Conservation (phyloP, 2,888 invertebrate species). For the Sarcophaga variegata region DNA sequence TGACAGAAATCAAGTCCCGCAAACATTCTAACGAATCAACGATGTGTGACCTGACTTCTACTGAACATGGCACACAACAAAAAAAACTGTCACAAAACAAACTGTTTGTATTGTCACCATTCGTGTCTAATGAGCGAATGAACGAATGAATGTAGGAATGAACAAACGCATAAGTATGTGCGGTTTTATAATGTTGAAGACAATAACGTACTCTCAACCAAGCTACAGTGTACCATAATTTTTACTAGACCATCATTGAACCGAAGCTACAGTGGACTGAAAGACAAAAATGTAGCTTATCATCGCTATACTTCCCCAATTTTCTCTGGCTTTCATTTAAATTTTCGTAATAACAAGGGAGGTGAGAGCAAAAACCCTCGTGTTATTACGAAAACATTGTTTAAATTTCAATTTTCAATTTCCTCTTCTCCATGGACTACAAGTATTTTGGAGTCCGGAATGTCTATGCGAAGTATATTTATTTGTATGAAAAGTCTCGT, state of each 20-base stretch:
- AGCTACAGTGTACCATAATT: neutral
- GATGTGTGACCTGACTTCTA: conserved; percentile 39
- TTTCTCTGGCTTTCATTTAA: no score
- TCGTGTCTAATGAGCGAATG: conserved; percentile 3
- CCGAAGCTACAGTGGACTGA: no score
- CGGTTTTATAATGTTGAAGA: conserved; percentile 31
- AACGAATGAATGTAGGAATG: neutral
- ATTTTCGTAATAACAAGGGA: no score
- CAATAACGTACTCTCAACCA: neutral
- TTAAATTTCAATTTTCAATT: no score
- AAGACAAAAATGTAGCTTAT: no score
- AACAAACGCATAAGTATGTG: neutral
- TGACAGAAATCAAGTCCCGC: conserved; percentile 33
- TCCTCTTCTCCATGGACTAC: no score
- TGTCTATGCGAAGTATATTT: no score
- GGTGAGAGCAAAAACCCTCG: no score
- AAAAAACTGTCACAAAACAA: conserved; percentile 29
- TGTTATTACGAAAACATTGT: no score
- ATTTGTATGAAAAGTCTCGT: no score
- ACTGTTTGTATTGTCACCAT: conserved; percentile 48
- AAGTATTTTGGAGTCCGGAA: no score
- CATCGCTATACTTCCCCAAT: no score
- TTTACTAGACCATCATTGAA: neutral
- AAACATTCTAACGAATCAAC: conserved; percentile 52
- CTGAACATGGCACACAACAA: conserved; percentile 25